These are phyloP conservation scores for Pachypanchax playfairii DNA, from an alignment of 2,113 vertebrate species.

Conservation along the genomic window DNA sequence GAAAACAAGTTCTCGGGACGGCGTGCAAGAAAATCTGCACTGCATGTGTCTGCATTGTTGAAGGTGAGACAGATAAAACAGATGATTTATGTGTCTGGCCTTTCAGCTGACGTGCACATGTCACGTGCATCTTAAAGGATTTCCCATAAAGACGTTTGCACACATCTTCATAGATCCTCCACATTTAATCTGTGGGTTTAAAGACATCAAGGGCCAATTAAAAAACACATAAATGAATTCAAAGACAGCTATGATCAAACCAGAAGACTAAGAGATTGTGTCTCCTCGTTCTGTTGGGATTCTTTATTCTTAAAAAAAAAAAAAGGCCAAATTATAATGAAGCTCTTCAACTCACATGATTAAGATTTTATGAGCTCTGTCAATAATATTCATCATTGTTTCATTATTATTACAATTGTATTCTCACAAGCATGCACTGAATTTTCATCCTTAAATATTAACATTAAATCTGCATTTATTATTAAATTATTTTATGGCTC, in stretches of 20 bases:
- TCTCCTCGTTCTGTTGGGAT: constrained; percentile 9
- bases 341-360: constrained; percentile 30
- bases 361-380: constrained; percentile 49
- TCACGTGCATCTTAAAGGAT: constrained; percentile 1
- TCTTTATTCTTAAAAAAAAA: constrained; percentile 22
- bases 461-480: constrained; percentile 55
- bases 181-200: not conserved
- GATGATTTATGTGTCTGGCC: not conserved
- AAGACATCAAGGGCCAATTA: constrained; percentile 8
- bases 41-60: not conserved
- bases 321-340: constrained; percentile 36
- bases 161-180: constrained; percentile 2
- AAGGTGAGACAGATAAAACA: not conserved
- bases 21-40: not conserved
- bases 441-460: constrained; percentile 46
- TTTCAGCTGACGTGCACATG: constrained; percentile 3
- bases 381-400: constrained; percentile 38
- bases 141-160: not conserved
- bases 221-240: constrained; percentile 8
- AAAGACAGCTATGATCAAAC: constrained; percentile 9
- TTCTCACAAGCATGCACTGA: constrained; percentile 8
- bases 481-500: constrained; percentile 43
- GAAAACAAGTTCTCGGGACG: not conserved
- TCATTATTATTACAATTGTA: constrained; percentile 7
- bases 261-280: constrained; percentile 9